phyloP scores from a whole-genome alignment of 2,888 invertebrate species.

The Lissocephala sabroskyi region DNA sequence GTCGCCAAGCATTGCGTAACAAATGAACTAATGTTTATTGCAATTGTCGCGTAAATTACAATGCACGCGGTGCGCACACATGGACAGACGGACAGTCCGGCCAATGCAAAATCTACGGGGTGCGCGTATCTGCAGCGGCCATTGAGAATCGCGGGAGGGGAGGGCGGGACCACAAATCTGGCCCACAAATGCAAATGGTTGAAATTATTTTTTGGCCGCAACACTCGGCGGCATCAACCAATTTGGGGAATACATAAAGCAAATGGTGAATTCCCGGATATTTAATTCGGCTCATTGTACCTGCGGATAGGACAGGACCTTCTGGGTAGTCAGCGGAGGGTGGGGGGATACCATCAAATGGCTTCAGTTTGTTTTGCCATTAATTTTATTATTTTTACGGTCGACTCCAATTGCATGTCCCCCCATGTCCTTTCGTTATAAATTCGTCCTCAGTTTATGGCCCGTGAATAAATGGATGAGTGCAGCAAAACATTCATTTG shows the following conservation, averaged over 20 bases:
- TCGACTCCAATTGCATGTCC: constrained; percentile 41
- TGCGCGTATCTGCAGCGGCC: constrained; percentile 15
- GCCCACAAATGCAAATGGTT: constrained; percentile 35
- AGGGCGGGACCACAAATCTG: constrained; percentile 39
- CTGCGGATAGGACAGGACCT: too few relatives aligned
- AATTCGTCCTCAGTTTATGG: constrained; percentile 58
- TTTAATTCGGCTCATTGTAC: constrained; percentile 37
- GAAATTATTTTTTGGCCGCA: constrained; percentile 55
- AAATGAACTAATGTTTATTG: constrained; percentile 14
- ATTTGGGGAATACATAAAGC: too few relatives aligned
- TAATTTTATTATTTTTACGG: constrained; percentile 57
- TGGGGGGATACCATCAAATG: constrained; percentile 25
- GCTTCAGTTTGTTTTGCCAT: constrained; percentile 37
- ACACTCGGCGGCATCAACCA: constrained; percentile 16
- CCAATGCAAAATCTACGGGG: constrained; percentile 9
- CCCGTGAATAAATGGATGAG: constrained; percentile 62
- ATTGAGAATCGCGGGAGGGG: constrained; percentile 4
- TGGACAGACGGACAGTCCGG: constrained; percentile 29
- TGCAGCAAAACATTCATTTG: constrained; percentile 62
- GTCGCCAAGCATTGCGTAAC: constrained; percentile 3
- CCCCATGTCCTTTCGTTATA: too few relatives aligned
- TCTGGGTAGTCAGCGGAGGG: not conserved
- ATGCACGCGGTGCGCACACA: constrained; percentile 24
- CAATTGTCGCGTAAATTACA: constrained; percentile 22
- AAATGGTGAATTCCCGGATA: constrained; percentile 33